phyloP scores from a whole-genome alignment of 2,888 invertebrate genomes.

The Melangyna quadrimaculata region DNA sequence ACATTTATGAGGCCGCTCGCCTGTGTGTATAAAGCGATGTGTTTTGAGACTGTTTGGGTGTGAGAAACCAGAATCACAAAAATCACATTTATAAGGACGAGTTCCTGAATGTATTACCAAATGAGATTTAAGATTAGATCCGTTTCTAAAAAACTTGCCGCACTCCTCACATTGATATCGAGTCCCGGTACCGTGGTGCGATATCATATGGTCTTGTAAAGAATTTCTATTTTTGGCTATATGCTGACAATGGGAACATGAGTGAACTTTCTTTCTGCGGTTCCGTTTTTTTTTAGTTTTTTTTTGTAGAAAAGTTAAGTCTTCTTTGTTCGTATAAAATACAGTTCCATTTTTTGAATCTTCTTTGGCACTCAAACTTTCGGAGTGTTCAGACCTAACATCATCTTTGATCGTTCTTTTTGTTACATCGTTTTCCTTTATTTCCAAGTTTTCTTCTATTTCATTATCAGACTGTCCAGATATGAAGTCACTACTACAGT shows the following conservation, averaged over 20 bases:
- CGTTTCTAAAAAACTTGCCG: neutral
- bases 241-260: neutral
- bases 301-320: neutral
- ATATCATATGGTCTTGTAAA: neutral
- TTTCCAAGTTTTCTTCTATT: neutral
- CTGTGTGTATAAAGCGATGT: neutral
- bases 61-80: neutral
- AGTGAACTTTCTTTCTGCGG: neutral
- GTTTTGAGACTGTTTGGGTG: neutral
- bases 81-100: conserved; percentile 5
- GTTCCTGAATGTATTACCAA: neutral
- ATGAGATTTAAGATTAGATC: neutral
- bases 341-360: too few relatives aligned
- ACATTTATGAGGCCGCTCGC: neutral
- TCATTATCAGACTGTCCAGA: neutral
- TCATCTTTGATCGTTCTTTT: neutral
- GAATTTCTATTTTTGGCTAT: neutral
- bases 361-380: neutral
- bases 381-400: neutral
- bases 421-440: neutral
- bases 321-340: neutral
- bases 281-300: neutral
- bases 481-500: neutral
- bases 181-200: neutral
- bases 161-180: conserved; percentile 3